phyloP scores from a whole-genome alignment of 2,888 invertebrate species.

The Tetramorium bicarinatum region DNA sequence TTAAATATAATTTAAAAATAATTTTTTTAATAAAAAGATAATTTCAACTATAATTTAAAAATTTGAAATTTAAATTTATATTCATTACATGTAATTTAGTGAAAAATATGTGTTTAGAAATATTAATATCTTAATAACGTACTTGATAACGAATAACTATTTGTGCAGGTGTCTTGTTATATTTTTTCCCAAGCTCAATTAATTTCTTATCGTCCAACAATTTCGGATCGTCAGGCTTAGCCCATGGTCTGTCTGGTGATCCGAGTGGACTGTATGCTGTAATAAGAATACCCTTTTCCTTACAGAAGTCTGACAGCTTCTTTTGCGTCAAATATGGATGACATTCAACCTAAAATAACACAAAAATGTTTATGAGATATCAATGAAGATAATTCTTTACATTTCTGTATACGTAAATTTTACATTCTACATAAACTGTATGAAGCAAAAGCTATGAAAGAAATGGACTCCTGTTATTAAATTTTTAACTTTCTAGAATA shows the following conservation, averaged over 20 bases:
- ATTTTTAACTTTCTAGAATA: too few relatives aligned
- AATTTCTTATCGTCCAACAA: conserved; percentile 92
- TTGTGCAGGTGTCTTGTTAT: conserved; percentile 91
- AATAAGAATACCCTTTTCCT: conserved; percentile 89
- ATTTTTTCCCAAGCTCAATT: conserved; percentile 88
- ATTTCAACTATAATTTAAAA: neutral
- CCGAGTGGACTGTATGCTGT: conserved; percentile 96
- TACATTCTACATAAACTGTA: too few relatives aligned
- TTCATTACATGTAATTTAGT: neutral
- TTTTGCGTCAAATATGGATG: conserved; percentile 93
- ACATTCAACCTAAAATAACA: conserved; percentile 90
- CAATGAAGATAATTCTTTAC: neutral
- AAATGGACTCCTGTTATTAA: too few relatives aligned
- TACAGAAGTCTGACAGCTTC: conserved; percentile 91
- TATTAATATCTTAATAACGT: conserved; percentile 38
- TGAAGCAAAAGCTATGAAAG: too few relatives aligned
- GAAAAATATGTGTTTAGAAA: neutral
- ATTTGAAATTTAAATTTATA: neutral
- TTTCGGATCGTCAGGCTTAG: conserved; percentile 91
- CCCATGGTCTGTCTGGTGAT: conserved; percentile 94
- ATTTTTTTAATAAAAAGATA: too few relatives aligned
- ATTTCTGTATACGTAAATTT: too few relatives aligned
- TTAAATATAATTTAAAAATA: too few relatives aligned
- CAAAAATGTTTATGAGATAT: neutral
- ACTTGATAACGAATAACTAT: conserved; percentile 90